Percentiles rank a stretch among this genome's conserved stretches.
Conservation (phyloP, 1,140 invertebrate species). For the Papilio helenus region DNA sequence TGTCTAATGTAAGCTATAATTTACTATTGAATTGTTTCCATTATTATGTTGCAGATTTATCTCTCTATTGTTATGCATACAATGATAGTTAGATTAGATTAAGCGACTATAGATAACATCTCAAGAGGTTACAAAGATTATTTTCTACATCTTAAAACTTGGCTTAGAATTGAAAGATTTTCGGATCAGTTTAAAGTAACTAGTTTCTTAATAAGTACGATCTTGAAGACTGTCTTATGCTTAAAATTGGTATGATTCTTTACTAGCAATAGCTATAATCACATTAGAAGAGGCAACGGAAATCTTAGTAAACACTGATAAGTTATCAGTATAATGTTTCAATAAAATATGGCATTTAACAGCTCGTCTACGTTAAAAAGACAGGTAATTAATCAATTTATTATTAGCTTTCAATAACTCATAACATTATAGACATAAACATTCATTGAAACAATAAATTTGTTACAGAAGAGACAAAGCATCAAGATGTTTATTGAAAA, state of each 20-base stretch:
- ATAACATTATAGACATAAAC: background rate
- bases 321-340: background rate
- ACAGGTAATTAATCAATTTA: background rate
- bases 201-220: background rate
- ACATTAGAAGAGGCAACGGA: background rate
- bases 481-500: conserved; percentile 22
- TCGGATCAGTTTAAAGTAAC: background rate
- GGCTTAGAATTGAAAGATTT: background rate
- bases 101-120: background rate
- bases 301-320: background rate
- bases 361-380: background rate
- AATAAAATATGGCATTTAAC: background rate
- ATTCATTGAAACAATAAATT: background rate
- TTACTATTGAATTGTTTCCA: background rate
- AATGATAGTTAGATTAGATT: background rate
- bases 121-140: conserved; percentile 19
- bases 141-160: background rate
- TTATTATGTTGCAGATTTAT: conserved; percentile 10
- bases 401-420: background rate
- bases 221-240: background rate
- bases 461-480: conserved; percentile 7
- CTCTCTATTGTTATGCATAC: conserved; percentile 8
- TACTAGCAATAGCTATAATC: background rate
- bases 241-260: background rate
- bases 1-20: background rate